A percentile compares a stretch with the other conserved stretches of the same genome.
Evolutionary conservation across 92 coral and sea anemone species (phyloP).

Genomic region (Actinostola sp.): DNA sequence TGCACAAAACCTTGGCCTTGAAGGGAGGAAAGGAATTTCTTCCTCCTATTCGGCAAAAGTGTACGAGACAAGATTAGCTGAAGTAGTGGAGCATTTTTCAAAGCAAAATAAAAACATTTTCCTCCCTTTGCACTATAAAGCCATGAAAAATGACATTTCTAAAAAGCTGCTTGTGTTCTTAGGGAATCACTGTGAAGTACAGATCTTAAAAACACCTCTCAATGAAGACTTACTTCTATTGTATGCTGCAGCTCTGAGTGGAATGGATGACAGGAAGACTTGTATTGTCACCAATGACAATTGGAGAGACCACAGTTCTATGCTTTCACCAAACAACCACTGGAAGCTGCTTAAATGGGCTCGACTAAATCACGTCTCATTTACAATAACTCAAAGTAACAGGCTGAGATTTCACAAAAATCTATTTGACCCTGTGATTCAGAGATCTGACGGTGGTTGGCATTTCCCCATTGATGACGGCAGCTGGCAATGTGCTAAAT

Average conservation of each 20-base stretch:
- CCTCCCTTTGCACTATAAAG: conserved; percentile 63
- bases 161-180: conserved; percentile 37
- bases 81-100: conserved; percentile 51
- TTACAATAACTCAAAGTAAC: conserved; percentile 38
- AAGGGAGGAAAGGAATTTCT: conserved; percentile 33
- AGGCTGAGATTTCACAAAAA: conserved; percentile 52
- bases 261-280: conserved; percentile 56
- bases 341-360: conserved; percentile 85
- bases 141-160: conserved; percentile 47
- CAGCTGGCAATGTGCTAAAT: conserved; percentile 79
- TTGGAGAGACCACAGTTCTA: conserved; percentile 83
- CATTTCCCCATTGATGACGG: conserved; percentile 82
- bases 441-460: conserved; percentile 70
- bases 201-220: conserved; percentile 29
- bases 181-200: conserved; percentile 36
- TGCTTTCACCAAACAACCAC: conserved; percentile 58
- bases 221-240: conserved; percentile 80
- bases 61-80: conserved; percentile 43
- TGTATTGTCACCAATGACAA: conserved; percentile 79
- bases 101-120: conserved; percentile 67
- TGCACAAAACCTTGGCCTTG: conserved; percentile 89
- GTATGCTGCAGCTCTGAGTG: conserved; percentile 84
- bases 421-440: conserved; percentile 87
- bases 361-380: conserved; percentile 70
- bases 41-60: conserved; percentile 26